phyloP scores from a whole-genome alignment of 35 echinoderm and acorn worm species.

The Apostichopus japonicus region DNA sequence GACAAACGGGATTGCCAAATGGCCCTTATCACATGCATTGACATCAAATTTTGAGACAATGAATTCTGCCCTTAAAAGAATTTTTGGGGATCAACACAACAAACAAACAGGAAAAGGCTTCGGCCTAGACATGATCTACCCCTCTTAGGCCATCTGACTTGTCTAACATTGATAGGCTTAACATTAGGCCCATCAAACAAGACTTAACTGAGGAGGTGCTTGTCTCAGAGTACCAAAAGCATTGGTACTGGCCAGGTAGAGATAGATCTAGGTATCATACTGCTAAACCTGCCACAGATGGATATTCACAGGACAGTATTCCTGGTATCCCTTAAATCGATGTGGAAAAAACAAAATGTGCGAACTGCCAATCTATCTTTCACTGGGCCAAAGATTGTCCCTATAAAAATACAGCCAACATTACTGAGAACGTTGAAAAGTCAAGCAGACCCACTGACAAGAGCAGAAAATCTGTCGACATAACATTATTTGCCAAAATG shows the following conservation, averaged over 20 bases:
- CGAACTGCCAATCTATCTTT: conserved; percentile 23
- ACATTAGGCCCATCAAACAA: background rate
- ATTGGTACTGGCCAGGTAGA: too few relatives aligned
- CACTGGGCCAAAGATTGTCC: conserved; percentile 52
- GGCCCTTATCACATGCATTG: conserved; percentile 15
- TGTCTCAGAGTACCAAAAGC: too few relatives aligned
- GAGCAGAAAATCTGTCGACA: conserved; percentile 12
- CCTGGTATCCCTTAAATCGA: conserved; percentile 9
- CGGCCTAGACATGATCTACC: too few relatives aligned
- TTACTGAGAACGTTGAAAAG: background rate
- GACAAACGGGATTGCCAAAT: conserved; percentile 19
- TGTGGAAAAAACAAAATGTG: conserved; percentile 33
- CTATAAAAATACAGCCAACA: background rate
- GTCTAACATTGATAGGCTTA: background rate
- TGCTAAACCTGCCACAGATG: too few relatives aligned
- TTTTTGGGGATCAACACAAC: background rate
- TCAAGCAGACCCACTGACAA: too few relatives aligned
- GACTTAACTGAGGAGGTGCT: too few relatives aligned
- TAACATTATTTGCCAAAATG: conserved; percentile 23
- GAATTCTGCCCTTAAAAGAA: conserved; percentile 56
- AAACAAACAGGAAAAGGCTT: background rate
- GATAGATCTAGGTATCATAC: too few relatives aligned
- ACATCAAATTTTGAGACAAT: conserved; percentile 31
- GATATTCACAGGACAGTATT: too few relatives aligned
- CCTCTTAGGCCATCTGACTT: too few relatives aligned